These are phyloP conservation scores for Adelphocoris suturalis DNA, from an alignment of 2,888 invertebrate species.

Conservation along the genomic window DNA sequence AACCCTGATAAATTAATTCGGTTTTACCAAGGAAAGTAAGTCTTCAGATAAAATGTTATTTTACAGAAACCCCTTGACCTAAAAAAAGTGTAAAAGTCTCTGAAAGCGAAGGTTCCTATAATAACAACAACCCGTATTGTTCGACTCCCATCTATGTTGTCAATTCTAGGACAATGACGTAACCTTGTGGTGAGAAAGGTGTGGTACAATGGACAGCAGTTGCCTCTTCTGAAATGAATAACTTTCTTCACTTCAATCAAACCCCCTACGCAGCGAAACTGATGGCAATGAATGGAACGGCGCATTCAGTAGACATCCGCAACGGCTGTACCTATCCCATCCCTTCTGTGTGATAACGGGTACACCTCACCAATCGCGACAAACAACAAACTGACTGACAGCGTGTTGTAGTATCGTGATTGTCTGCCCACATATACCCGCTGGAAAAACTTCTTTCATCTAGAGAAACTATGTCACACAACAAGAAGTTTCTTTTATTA, in stretches of 20 bases:
- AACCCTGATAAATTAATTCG: too few relatives aligned
- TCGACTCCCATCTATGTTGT: too few relatives aligned
- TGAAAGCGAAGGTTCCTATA: too few relatives aligned
- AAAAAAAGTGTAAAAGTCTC: too few relatives aligned
- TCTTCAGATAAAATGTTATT: too few relatives aligned
- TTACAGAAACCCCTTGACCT: too few relatives aligned
- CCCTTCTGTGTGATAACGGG: neutral
- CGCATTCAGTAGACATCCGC: neutral
- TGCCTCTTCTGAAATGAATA: neutral
- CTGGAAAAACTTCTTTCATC: slow-evolving; percentile 9
- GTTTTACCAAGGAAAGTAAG: too few relatives aligned
- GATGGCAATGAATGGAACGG: slow-evolving; percentile 7
- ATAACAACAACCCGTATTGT: too few relatives aligned
- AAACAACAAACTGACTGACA: neutral
- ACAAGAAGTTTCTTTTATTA: neutral
- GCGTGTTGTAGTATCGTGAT: neutral
- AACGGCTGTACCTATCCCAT: neutral
- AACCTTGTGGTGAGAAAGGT: too few relatives aligned
- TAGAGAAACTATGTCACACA: neutral
- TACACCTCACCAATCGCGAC: neutral
- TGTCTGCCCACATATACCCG: neutral
- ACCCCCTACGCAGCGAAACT: slow-evolving; percentile 12
- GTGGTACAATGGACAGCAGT: too few relatives aligned
- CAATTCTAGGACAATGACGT: too few relatives aligned
- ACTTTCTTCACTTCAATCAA: slow-evolving; percentile 19